Evolutionary conservation across 2,888 invertebrate species (phyloP), one percentile per base, ranked within the genome.

Genomic region (Ichneumoninae sp.): DNA sequence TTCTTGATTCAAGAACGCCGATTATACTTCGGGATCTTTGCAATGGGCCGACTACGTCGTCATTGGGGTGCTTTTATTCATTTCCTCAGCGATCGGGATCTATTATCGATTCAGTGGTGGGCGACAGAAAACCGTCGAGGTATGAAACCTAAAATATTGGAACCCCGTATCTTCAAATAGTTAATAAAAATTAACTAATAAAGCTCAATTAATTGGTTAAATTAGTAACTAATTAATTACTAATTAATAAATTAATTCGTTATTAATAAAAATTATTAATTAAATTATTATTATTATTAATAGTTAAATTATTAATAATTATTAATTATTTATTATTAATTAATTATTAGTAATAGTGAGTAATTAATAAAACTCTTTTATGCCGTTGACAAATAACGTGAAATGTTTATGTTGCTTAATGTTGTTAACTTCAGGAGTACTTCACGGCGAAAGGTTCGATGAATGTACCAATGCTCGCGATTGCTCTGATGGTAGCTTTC

Each of bases 401-500:
- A 3, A 57, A 57, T 57, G 13, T 22, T 22, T 26, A 22, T 57
- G 10, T 57, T 4, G 16, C 16, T 47, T 3, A 57, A 57, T 26
- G 4, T 22, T 22, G 22, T 22, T 22, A 22, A 22, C 22, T 22
- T 22, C 94, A 97, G 96, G 98, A 98, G 94, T 98, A 97, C 91
- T 95, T 98, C 82, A 93, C 97, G 78, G 98, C 97, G 0, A 96
- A 97, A 91, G 95, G 96, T 82, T 97, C 96, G 86, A 97, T 98
- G 97, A 95, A 96, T 6, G 95, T 97, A 88, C 92, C 94, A 7
- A 97, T 98, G 0, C 97, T 98, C 0, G 97, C 98, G 4, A 97
- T 98, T 86, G 98, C 98, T 1, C 93, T 98, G 81, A 97, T 98
- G 97, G 98, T 98, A n/a, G 97, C 98, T 57, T 98, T 98, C 92